phyloP scores from a whole-genome alignment of 2,797 vertebrate genomes.

The Holocentrus rufus region DNA sequence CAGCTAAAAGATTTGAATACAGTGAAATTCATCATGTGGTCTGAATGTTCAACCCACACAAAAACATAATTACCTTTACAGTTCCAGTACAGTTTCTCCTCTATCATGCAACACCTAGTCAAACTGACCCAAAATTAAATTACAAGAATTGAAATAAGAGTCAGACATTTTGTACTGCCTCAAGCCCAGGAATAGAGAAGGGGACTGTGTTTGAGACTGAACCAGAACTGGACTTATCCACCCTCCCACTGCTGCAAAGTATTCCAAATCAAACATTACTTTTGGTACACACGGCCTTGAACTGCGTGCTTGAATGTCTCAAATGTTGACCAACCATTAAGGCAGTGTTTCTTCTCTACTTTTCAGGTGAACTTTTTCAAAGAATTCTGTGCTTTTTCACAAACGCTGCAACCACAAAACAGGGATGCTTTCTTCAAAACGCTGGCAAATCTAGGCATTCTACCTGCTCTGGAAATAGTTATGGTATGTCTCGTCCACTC shows the following conservation, averaged over 20 bases:
- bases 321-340: background rate
- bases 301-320: background rate
- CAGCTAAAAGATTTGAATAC: no score
- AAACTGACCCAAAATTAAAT: no score
- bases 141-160: no score
- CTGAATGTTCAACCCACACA: no score
- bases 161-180: background rate
- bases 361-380: conserved; percentile 95
- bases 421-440: conserved; percentile 97
- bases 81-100: no score
- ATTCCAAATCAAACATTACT: background rate
- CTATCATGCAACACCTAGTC: no score
- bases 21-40: no score
- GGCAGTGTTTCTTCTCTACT: conserved; percentile 33
- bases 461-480: conserved; percentile 96
- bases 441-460: conserved; percentile 93
- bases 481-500: conserved; percentile 83
- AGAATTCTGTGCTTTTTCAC: conserved; percentile 97
- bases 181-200: background rate
- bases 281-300: background rate
- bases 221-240: background rate
- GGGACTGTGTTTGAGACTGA: background rate
- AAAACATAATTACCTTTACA: no score
- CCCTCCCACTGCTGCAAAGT: background rate
- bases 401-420: conserved; percentile 96